Conservation (phyloP, 2,888 invertebrate species). For the Trichogramma evanescens region DNA sequence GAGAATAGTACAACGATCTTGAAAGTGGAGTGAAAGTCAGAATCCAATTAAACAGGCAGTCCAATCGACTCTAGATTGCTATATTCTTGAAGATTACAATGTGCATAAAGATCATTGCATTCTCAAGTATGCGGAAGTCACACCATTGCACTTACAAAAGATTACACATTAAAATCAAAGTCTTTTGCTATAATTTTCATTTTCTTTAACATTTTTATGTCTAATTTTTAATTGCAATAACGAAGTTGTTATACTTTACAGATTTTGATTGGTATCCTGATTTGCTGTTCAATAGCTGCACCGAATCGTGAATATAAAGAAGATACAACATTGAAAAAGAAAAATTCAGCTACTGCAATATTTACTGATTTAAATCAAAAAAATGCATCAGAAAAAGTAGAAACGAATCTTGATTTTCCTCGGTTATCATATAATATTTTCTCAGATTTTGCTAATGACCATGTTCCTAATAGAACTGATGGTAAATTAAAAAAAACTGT, state of each 20-base stretch:
- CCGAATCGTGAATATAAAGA: too few species aligned
- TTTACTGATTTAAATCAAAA: too few species aligned
- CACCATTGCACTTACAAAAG: too few species aligned
- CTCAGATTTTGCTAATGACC: slow-evolving; percentile 37
- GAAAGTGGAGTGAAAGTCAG: slow-evolving; percentile 36
- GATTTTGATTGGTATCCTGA: too few species aligned
- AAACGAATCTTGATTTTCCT: too few species aligned
- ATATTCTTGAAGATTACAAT: slow-evolving; percentile 6
- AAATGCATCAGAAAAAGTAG: too few species aligned
- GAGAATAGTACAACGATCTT: slow-evolving; percentile 13
- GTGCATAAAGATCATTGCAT: slow-evolving; percentile 12
- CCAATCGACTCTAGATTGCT: slow-evolving; percentile 16
- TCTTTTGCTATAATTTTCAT: background rate
- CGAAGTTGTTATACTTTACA: too few species aligned
- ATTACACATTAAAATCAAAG: too few species aligned
- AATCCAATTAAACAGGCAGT: slow-evolving; percentile 26
- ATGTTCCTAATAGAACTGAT: slow-evolving; percentile 24
- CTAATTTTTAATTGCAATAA: too few species aligned
- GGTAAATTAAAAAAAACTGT: slow-evolving; percentile 60
- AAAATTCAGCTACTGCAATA: too few species aligned
- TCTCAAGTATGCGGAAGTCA: slow-evolving; percentile 9
- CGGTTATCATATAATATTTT: slow-evolving; percentile 40
- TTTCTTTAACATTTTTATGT: background rate
- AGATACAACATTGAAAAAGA: too few species aligned
- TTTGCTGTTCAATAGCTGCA: too few species aligned